Percentiles rank a stretch among this genome's conserved stretches.
phyloP scores from a whole-genome alignment of 2,113 vertebrate genomes.

The Nematolebias whitei region DNA sequence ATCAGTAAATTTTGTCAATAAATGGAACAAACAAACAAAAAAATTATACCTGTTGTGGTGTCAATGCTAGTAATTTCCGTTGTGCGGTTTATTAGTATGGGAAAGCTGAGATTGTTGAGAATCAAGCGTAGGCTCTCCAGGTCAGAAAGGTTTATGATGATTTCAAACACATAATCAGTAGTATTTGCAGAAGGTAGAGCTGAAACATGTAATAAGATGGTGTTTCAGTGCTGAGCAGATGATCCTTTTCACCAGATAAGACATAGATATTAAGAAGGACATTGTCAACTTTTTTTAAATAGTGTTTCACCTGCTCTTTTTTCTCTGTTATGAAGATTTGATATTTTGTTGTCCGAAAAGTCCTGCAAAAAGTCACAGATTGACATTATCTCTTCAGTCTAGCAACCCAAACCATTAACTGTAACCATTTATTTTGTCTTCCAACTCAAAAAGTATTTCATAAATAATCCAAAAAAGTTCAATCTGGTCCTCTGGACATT shows the following conservation, averaged over 20 bases:
- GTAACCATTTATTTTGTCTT: not conserved
- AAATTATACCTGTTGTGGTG: slow-evolving; percentile 31
- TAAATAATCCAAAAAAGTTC: no score
- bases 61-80: slow-evolving; percentile 12
- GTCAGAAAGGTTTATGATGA: slow-evolving; percentile 1
- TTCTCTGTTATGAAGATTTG: slow-evolving; percentile 4
- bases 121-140: not conserved
- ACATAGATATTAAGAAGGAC: not conserved
- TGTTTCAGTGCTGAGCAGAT: not conserved
- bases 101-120: not conserved
- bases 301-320: slow-evolving; percentile 49
- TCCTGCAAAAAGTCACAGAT: slow-evolving; percentile 5
- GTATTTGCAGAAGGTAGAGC: slow-evolving; percentile 4
- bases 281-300: not conserved
- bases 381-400: not conserved
- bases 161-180: slow-evolving; percentile 9
- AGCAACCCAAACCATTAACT: no score
- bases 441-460: not conserved
- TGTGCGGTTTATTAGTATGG: not conserved
- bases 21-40: not conserved
- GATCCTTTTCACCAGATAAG: not conserved
- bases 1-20: no score
- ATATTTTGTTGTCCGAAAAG: not conserved
- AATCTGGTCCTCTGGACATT: no score
- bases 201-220: not conserved